These are phyloP conservation scores for Enoplosus armatus DNA, from an alignment of 2,797 vertebrate species.

Conservation along the genomic window DNA sequence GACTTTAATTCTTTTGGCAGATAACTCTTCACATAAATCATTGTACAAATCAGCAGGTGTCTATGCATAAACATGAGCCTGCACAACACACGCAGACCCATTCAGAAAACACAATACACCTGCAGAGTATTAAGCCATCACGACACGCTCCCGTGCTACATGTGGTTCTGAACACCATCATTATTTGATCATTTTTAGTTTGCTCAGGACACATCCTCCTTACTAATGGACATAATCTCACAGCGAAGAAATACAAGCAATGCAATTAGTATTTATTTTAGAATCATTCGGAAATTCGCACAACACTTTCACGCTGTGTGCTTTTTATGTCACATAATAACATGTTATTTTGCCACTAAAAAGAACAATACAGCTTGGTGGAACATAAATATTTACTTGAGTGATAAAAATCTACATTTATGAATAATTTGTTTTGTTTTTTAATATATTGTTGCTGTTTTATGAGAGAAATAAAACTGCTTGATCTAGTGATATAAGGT, in stretches of 20 bases:
- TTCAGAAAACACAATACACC: conserved; percentile 60
- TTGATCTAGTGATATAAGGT: conserved; percentile 15
- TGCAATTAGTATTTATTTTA: conserved; percentile 9
- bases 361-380: conserved; percentile 6
- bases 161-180: conserved; percentile 38
- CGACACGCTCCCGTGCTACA: conserved; percentile 21
- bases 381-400: conserved; percentile 39
- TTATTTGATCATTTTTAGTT: conserved; percentile 45
- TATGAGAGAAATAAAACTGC: conserved; percentile 34
- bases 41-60: conserved; percentile 61
- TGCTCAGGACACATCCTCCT: not conserved
- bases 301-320: not conserved
- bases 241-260: conserved; percentile 8
- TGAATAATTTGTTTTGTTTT: conserved; percentile 27
- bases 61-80: conserved; percentile 68
- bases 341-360: conserved; percentile 14
- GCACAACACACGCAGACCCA: conserved; percentile 27
- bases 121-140: conserved; percentile 42
- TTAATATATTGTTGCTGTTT: conserved; percentile 26
- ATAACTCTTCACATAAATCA: conserved; percentile 41
- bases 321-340: conserved; percentile 26
- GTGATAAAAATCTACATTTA: conserved; percentile 40
- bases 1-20: conserved; percentile 34
- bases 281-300: conserved; percentile 14
- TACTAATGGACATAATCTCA: conserved; percentile 4